These are phyloP conservation scores for Leptodactylus fuscus DNA, from an alignment of 2,113 vertebrate species.

Conservation along the genomic window DNA sequence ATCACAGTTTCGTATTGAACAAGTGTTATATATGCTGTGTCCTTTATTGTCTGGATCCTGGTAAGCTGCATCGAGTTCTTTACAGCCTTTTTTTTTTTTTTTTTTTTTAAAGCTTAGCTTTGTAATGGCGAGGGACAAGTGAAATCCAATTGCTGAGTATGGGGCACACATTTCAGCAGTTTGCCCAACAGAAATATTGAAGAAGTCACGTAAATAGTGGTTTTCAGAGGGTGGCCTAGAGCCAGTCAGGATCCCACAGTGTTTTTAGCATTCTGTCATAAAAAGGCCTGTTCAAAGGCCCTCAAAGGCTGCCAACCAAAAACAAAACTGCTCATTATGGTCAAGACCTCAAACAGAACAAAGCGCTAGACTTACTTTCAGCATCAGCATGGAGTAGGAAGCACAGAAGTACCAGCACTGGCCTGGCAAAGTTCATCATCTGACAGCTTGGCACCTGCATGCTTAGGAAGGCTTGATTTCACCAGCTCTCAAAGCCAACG, in stretches of 20 bases:
- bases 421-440: constrained; percentile 86
- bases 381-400: constrained; percentile 83
- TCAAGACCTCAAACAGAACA: constrained; percentile 56
- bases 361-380: constrained; percentile 85
- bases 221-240: constrained; percentile 63
- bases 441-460: constrained; percentile 87
- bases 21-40: not conserved
- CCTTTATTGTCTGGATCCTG: not conserved
- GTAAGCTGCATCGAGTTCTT: not conserved
- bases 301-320: constrained; percentile 64
- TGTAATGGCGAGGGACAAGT: not conserved
- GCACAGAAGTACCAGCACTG: constrained; percentile 83
- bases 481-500: constrained; percentile 83
- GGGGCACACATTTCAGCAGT: constrained; percentile 3
- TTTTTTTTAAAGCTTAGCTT: constrained; percentile 15
- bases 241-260: constrained; percentile 62
- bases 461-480: constrained; percentile 82
- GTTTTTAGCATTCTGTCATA: constrained; percentile 66
- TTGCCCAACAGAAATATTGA: constrained; percentile 23
- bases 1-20: not conserved
- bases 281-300: constrained; percentile 64
- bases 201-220: constrained; percentile 65
- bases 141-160: constrained; percentile 13
- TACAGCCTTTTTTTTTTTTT: not conserved
- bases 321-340: constrained; percentile 64